Percentiles rank a stretch among this genome's conserved stretches.
Conservation (phyloP, 1,140 invertebrate genomes). For the Medauroidea extradentata region DNA sequence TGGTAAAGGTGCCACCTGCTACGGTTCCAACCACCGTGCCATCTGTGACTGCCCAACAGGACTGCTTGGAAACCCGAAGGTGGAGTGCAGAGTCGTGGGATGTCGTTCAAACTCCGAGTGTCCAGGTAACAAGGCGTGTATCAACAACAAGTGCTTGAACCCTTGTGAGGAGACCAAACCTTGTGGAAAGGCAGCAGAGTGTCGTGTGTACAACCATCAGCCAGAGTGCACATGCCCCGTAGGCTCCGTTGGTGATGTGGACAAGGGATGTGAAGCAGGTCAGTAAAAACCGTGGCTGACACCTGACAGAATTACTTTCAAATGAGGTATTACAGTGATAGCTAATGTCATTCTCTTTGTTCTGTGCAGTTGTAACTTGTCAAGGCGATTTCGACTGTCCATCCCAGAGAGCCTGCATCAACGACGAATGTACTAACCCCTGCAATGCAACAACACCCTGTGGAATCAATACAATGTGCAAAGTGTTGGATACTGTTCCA, state of each 20-base stretch:
- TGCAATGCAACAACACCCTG: conserved; percentile 76
- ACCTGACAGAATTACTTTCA: background rate
- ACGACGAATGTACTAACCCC: conserved; percentile 76
- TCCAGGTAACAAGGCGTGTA: conserved; percentile 67
- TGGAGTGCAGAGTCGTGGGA: conserved; percentile 67
- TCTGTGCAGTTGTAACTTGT: conserved; percentile 44
- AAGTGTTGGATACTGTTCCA: conserved; percentile 72
- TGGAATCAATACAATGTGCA: conserved; percentile 73
- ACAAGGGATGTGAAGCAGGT: conserved; percentile 53
- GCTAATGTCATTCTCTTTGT: background rate
- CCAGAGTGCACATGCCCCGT: conserved; percentile 73
- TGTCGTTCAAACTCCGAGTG: conserved; percentile 73
- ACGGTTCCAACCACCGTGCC: conserved; percentile 70
- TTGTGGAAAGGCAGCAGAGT: conserved; percentile 66
- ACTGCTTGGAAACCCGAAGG: conserved; percentile 72
- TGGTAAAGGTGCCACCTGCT: conserved; percentile 67
- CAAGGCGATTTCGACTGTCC: conserved; percentile 76
- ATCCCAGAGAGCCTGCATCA: conserved; percentile 73
- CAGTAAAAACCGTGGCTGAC: background rate
- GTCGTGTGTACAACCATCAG: conserved; percentile 69
- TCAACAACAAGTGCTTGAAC: conserved; percentile 72
- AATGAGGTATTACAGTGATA: background rate
- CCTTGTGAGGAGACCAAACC: conserved; percentile 63
- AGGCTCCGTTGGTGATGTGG: conserved; percentile 63
- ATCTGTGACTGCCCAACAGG: conserved; percentile 77